A percentile compares a stretch with the other conserved stretches of the same genome.
These are phyloP conservation scores for Agrenia bidenticulata DNA, from an alignment of 2,888 invertebrate genomes.

Conservation along the genomic window DNA sequence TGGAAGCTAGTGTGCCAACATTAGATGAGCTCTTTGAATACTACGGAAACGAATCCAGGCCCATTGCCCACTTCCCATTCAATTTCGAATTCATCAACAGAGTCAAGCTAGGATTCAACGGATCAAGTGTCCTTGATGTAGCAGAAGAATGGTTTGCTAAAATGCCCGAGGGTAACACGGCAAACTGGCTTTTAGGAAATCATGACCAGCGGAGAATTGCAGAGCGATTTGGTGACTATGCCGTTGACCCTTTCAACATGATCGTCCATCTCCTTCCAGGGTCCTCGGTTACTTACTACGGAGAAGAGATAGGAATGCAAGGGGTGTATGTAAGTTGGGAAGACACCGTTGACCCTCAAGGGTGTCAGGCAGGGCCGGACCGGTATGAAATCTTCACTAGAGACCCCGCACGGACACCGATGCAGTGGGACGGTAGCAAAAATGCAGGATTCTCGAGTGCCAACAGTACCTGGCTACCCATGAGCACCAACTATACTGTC, in stretches of 20 bases:
- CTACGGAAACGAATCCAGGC: slow-evolving; percentile 52
- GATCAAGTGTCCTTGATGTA: slow-evolving; percentile 63
- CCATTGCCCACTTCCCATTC: slow-evolving; percentile 54
- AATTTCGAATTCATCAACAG: slow-evolving; percentile 53
- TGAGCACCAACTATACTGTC: slow-evolving; percentile 53
- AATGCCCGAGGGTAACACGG: slow-evolving; percentile 62
- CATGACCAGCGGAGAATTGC: slow-evolving; percentile 69
- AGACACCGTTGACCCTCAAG: slow-evolving; percentile 34
- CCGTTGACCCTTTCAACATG: slow-evolving; percentile 72
- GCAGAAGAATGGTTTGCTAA: slow-evolving; percentile 64
- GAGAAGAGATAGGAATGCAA: slow-evolving; percentile 48
- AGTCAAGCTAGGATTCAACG: slow-evolving; percentile 53
- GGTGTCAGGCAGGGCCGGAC: slow-evolving; percentile 39
- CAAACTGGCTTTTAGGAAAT: slow-evolving; percentile 70
- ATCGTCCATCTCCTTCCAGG: slow-evolving; percentile 72
- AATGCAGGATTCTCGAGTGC: slow-evolving; percentile 27
- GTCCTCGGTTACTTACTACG: slow-evolving; percentile 41
- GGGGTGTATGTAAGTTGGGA: slow-evolving; percentile 35
- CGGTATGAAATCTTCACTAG: slow-evolving; percentile 42
- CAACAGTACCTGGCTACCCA: slow-evolving; percentile 46
- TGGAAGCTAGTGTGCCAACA: slow-evolving; percentile 50
- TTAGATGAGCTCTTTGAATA: slow-evolving; percentile 51
- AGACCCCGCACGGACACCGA: slow-evolving; percentile 51
- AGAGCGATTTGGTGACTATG: slow-evolving; percentile 68
- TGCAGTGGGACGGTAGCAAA: slow-evolving; percentile 51